phyloP scores from a whole-genome alignment of 2,888 invertebrate genomes.

The Tuta absoluta region DNA sequence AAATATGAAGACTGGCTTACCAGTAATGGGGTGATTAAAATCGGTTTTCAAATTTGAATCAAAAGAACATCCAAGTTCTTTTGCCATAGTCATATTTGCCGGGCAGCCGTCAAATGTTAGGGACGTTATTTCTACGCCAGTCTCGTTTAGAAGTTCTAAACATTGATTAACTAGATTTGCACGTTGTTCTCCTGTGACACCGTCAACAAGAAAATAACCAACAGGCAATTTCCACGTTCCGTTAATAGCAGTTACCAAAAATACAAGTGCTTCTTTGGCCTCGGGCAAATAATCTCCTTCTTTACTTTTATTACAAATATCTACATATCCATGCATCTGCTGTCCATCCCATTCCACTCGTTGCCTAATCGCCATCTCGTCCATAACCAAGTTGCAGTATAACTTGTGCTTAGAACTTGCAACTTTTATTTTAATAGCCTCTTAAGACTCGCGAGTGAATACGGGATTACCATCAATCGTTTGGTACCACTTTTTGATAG shows the following conservation, averaged over 20 bases:
- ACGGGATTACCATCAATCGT: too few species aligned
- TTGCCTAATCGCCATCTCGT: too few species aligned
- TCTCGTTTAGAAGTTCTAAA: conserved; percentile 17
- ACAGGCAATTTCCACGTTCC: conserved; percentile 27
- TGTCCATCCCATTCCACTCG: too few species aligned
- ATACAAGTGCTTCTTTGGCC: conserved; percentile 24
- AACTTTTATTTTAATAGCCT: too few species aligned
- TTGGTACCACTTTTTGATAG: too few species aligned
- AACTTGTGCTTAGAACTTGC: too few species aligned
- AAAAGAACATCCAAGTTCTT: conserved; percentile 31
- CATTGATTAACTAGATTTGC: conserved; percentile 24
- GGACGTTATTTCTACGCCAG: conserved; percentile 27
- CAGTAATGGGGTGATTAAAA: conserved; percentile 32
- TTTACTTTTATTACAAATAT: too few species aligned
- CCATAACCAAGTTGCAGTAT: too few species aligned
- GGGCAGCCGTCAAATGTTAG: conserved; percentile 35
- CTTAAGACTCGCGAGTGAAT: too few species aligned
- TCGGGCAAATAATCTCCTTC: too few species aligned
- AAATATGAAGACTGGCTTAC: conserved; percentile 24
- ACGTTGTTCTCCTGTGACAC: conserved; percentile 25
- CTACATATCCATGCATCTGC: too few species aligned
- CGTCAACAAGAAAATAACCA: conserved; percentile 29
- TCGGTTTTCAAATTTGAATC: conserved; percentile 21
- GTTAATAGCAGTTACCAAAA: conserved; percentile 28
- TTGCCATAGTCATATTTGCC: conserved; percentile 30